These are phyloP conservation scores for Saxicola maurus DNA, from an alignment of 2,797 vertebrate genomes.

Conservation along the genomic window DNA sequence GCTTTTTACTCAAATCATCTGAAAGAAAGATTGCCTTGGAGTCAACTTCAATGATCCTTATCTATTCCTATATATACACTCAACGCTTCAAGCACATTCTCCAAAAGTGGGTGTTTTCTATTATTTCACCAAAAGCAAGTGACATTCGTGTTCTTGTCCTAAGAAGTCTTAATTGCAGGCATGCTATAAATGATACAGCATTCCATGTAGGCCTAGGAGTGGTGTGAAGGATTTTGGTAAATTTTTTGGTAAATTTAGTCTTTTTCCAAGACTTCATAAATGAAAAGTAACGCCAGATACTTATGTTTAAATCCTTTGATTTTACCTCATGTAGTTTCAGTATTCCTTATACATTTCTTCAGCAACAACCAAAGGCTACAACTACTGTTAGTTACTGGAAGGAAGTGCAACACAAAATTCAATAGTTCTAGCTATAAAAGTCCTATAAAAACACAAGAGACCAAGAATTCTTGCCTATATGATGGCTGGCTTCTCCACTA, in stretches of 20 bases:
- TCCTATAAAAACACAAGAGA: not conserved
- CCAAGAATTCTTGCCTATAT: not conserved
- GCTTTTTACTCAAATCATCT: constrained; percentile 85
- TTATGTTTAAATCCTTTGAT: not conserved
- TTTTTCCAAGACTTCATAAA: not conserved
- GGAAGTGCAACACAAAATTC: not conserved
- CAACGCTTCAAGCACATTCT: not conserved
- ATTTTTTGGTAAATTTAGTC: not conserved
- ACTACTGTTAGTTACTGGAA: not conserved
- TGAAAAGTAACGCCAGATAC: not conserved
- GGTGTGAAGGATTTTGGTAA: not conserved
- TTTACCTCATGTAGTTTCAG: not conserved
- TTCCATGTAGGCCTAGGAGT: not conserved
- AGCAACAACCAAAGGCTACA: not conserved
- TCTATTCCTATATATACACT: not conserved
- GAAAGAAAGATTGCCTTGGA: constrained; percentile 20
- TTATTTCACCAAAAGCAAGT: not conserved
- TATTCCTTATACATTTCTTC: not conserved
- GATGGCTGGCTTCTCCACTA: not conserved
- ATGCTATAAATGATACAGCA: not conserved
- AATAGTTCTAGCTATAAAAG: not conserved
- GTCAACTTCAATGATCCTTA: not conserved
- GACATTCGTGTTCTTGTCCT: not conserved
- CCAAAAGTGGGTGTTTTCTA: not conserved
- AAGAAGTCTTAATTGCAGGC: not conserved